phyloP scores from a whole-genome alignment of 2,113 vertebrate genomes.

The Rhinoptilus africanus region DNA sequence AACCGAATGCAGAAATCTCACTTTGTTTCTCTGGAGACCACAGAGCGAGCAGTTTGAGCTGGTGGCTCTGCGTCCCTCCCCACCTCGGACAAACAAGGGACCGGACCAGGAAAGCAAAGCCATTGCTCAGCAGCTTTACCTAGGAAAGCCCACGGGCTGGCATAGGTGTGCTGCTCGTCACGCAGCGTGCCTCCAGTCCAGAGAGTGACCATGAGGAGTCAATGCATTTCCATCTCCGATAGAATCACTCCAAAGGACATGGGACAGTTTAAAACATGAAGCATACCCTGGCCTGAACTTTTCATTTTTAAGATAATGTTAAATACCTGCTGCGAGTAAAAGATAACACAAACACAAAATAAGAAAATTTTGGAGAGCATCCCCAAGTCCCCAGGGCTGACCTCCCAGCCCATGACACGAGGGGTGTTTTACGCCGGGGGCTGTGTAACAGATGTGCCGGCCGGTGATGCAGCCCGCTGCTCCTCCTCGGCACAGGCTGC shows the following conservation, averaged over 20 bases:
- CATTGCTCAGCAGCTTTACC: neutral
- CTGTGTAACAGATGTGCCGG: neutral
- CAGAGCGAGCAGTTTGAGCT: neutral
- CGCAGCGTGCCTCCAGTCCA: neutral
- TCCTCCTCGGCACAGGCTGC: neutral
- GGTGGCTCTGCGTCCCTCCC: too few species aligned
- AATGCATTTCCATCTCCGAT: fast-evolving
- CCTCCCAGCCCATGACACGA: neutral
- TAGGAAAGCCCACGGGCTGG: neutral
- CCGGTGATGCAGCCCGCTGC: neutral
- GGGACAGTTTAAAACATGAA: too few species aligned
- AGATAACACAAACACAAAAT: fast-evolving
- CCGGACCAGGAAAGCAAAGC: neutral
- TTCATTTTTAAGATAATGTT: neutral
- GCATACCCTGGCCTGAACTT: neutral
- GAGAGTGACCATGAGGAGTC: fast-evolving
- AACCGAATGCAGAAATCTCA: neutral
- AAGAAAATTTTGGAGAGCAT: fast-evolving
- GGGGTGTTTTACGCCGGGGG: fast-evolving
- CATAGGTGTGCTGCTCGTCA: neutral
- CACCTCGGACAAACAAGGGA: neutral
- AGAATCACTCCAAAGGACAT: neutral
- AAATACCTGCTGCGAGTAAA: neutral
- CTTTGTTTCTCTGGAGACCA: neutral
- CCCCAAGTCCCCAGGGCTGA: neutral